Conservation (phyloP, 2,113 vertebrate species). For the Melanocharis versteri region DNA sequence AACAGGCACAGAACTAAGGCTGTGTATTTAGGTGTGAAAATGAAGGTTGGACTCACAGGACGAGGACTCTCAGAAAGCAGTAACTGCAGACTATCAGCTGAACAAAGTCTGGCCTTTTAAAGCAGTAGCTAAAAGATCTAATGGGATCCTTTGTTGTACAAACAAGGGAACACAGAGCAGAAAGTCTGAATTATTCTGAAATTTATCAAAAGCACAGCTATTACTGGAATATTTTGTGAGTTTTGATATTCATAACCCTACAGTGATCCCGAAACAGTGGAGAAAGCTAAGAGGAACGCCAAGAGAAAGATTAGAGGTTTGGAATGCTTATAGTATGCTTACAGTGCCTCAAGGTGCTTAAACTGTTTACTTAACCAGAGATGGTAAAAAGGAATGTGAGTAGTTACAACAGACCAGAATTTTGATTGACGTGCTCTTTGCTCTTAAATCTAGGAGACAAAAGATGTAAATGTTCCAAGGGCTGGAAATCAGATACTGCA, state of each 20-base stretch:
- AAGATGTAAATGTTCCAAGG: not conserved
- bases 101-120: not conserved
- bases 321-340: not conserved
- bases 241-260: not conserved
- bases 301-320: not conserved
- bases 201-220: not conserved
- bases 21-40: not conserved
- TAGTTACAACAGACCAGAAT: not conserved
- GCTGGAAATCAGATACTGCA: not conserved
- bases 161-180: not conserved
- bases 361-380: slow-evolving; percentile 13
- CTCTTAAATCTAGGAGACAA: not conserved
- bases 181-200: not conserved
- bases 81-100: not conserved
- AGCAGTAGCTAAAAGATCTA: not conserved
- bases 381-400: not conserved
- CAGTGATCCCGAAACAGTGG: not conserved
- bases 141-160: not conserved
- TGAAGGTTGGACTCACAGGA: not conserved
- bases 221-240: not conserved
- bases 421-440: not conserved
- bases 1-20: not conserved
- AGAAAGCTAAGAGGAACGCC: not conserved
- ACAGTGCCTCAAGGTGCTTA: not conserved
- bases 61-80: not conserved